Conservation (phyloP, 2,113 vertebrate genomes). For the Tragelaphus buxtoni region DNA sequence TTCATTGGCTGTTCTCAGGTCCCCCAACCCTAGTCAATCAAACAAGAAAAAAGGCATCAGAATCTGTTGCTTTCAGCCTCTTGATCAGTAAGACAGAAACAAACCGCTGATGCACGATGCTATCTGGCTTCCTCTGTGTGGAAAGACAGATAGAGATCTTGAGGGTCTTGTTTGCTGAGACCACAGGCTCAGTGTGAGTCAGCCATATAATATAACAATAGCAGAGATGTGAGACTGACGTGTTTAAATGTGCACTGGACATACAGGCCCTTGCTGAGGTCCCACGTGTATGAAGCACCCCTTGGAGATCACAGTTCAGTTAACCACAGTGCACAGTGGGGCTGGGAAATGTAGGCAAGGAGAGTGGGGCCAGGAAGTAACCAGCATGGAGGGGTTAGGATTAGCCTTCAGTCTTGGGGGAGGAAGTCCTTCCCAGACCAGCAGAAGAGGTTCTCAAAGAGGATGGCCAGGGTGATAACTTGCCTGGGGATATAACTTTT, state of each 20-base stretch:
- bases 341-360: neutral
- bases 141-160: neutral
- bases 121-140: slow-evolving; percentile 1
- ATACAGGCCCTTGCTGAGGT: neutral
- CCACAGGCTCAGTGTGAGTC: neutral
- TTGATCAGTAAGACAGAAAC: neutral
- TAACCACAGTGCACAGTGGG: neutral
- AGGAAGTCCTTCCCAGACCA: neutral
- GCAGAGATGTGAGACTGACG: neutral
- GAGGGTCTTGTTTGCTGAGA: neutral
- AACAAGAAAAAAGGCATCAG: neutral
- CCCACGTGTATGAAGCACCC: fast-evolving
- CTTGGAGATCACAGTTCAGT: neutral
- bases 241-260: neutral
- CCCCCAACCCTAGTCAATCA: neutral
- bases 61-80: neutral
- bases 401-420: neutral
- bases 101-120: neutral
- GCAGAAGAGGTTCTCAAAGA: neutral
- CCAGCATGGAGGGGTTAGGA: neutral
- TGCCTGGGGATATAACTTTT: neutral
- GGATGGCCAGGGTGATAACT: neutral
- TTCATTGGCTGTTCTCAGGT: neutral
- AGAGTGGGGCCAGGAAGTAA: neutral
- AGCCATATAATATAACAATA: fast-evolving